phyloP scores from a whole-genome alignment of 2,113 vertebrate species.

The pig (Sus scrofa) region DNA sequence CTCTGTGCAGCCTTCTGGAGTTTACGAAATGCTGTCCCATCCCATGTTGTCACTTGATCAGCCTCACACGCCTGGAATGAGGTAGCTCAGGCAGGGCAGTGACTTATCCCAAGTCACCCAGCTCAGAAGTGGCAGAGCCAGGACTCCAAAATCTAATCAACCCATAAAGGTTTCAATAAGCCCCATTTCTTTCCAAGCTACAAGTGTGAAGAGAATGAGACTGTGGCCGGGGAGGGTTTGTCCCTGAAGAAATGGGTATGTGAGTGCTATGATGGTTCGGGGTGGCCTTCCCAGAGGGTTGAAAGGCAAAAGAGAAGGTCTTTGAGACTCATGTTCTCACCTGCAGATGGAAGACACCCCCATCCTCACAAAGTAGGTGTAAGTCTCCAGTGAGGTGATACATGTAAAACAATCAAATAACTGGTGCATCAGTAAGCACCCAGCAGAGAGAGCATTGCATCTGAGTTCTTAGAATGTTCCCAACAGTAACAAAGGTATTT shows the following conservation, averaged over 20 bases:
- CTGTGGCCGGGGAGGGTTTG: neutral
- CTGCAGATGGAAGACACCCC: neutral
- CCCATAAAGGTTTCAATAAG: neutral
- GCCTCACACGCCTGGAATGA: neutral
- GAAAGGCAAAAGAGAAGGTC: neutral
- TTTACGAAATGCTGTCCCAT: neutral
- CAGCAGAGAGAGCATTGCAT: neutral
- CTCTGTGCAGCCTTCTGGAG: neutral
- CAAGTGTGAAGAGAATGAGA: neutral
- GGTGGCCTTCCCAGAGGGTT: neutral
- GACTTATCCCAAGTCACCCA: constrained; percentile 15
- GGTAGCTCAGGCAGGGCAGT: neutral
- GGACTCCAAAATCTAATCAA: neutral
- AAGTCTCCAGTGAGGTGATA: neutral
- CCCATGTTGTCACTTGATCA: neutral
- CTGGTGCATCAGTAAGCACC: neutral
- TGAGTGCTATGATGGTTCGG: neutral
- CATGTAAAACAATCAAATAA: neutral
- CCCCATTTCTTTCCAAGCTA: constrained; percentile 35
- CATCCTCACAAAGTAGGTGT: neutral
- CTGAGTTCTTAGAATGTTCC: neutral
- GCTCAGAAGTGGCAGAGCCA: neutral
- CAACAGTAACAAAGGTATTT: neutral
- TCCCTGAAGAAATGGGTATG: neutral
- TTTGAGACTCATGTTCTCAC: neutral